Base-by-base conservation (phyloP, 2,888 invertebrate species). In the Ennomos erosarius region DNA sequence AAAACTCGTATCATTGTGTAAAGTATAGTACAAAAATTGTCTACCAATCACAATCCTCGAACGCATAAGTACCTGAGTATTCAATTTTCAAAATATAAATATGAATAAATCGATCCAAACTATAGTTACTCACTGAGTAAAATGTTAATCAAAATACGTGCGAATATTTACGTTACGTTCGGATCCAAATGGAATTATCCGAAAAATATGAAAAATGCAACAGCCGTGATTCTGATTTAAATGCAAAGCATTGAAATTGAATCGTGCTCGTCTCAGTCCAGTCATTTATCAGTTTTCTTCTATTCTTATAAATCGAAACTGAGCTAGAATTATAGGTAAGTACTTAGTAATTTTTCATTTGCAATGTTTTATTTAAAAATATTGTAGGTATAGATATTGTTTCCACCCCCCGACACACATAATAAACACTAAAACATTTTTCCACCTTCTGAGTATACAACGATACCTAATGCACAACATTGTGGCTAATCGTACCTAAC, bases 181-280 rank as follows among this genome's bases (percentile, higher is more conserved):
- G 47, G 58, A 67, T 57, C 48, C 53, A 56, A 49, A 57, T 64
- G 62, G 68, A 68, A 71, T 64, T 67, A 69, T 73, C 69, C 68
- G 75, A 79, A 81, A 80, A 82, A 83, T 82, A 81, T 78, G 74
- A 78, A 78, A 78, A 81, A 74, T 82, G 79, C 82, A 81, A 70
- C 73, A 70, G 73, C 74, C 63, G 65, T 72, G 75, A 74, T 77
- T 77, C 81, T 82, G 79, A 82, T 84, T 84, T 81, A 83, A 80
- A 84, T 84, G 83, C 84, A 84, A 83, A 84, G 82, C 81, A 76
- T 78, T 72, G 81, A 70, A 81, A 83, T 83, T 74, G 79, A 74
- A 80, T 78, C 73, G 76, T 70, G 75, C 67, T 69, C 66, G 3
- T 71, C 65, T 66, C 72, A 69, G 76, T 74, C 70, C 70, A 70